Evolutionary conservation across 2,888 invertebrate genomes (phyloP), one percentile per base, ranked within the genome.

Genomic region (Empis livida): DNA sequence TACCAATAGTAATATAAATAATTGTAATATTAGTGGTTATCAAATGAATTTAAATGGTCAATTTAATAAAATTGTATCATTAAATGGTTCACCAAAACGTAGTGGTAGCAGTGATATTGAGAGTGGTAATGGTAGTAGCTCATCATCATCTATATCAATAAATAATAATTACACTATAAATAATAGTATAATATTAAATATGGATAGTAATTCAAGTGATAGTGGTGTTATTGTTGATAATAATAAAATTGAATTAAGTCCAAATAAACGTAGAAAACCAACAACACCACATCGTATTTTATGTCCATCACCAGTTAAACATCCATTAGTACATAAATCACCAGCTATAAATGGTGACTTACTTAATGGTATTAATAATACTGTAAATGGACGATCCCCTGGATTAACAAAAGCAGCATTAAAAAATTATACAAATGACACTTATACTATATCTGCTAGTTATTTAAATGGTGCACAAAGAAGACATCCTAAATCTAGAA

Each of bases 221-320:
- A 70, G 68, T 54, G 69, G 69, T 11, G 66, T 70, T 17, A 69
- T 64, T 42, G 64, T 65, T 41, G 60, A 57, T 43, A 55, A 54
- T 30, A 51, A 52, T 38, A 23, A 15, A 23, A 31, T 27, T 6
- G 55, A 53, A 27, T 51, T 51, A 35, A 53, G 53, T 20, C 55
- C 56, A 15, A 55, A 52, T 17, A 58, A 61, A 13, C 58, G 64
- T 30, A 61, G 65, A 15, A 70, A 69, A 49, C 68, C 70, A 40
- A 63, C 67, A 13, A 79, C 79, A 45, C 79, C 79, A 30, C 79
- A 79, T 61, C 76, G 79, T 53, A 79, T 79, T 59, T 72, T 68
- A 20, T 67, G 68, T 52, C 67, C 65, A 46, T 69, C 66, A 42
- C 70, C 65, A 9, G 62, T 63, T 14, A 68, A 66, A 44, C 54